Conservation (phyloP, 2,113 vertebrate genomes). For the Seriola dumerili region DNA sequence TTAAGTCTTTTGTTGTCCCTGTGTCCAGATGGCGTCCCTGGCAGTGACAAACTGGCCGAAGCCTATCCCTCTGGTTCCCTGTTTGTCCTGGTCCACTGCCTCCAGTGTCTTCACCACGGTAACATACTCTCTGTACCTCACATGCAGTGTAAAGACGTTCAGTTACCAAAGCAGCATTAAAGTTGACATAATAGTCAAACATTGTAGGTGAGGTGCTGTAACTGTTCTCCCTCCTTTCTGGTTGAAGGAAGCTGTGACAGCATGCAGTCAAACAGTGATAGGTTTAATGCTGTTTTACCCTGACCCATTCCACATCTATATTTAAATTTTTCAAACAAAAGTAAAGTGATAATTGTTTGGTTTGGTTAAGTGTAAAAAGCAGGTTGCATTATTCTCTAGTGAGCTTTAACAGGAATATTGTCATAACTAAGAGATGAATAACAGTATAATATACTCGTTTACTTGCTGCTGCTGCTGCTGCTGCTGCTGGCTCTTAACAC, state of each 20-base stretch:
- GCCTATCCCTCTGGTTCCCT: constrained; percentile 95
- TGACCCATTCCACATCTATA: too few species aligned
- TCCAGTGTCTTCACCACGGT: constrained; percentile 98
- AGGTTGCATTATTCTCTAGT: too few species aligned
- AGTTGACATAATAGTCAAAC: neutral
- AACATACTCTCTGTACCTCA: constrained; percentile 54
- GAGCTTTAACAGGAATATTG: too few species aligned
- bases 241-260: neutral
- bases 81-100: constrained; percentile 98
- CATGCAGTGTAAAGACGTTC: neutral
- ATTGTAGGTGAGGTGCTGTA: neutral
- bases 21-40: constrained; percentile 95
- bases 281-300: too few species aligned
- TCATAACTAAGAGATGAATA: too few species aligned
- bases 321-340: too few species aligned
- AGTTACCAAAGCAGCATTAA: neutral
- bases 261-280: too few species aligned
- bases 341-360: too few species aligned
- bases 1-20: constrained; percentile 12
- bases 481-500: too few species aligned
- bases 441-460: too few species aligned
- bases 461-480: too few species aligned
- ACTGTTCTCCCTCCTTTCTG: neutral
- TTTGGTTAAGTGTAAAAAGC: too few species aligned
- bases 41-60: constrained; percentile 98